phyloP scores from a whole-genome alignment of 1,140 invertebrate genomes.

The Chlorops oryzae region DNA sequence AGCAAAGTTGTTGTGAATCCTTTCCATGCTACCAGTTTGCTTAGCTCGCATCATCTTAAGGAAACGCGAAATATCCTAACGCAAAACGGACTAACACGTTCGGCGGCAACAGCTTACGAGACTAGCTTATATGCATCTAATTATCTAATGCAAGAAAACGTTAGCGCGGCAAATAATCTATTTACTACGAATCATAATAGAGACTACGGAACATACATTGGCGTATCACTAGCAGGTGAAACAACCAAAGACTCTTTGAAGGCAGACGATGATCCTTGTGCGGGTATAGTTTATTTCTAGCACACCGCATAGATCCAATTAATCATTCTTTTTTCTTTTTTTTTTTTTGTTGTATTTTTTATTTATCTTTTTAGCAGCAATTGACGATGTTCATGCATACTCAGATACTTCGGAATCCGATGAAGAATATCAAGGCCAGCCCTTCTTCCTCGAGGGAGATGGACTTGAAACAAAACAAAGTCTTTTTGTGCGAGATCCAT shows the following conservation, averaged over 20 bases:
- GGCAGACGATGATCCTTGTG: constrained; percentile 37
- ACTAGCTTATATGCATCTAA: constrained; percentile 39
- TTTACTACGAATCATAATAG: too few relatives aligned
- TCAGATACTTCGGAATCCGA: constrained; percentile 42
- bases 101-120: constrained; percentile 36
- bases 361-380: too few relatives aligned
- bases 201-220: constrained; percentile 25
- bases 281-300: constrained; percentile 26
- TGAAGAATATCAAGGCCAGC: constrained; percentile 36
- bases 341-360: constrained; percentile 1
- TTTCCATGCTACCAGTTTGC: constrained; percentile 42
- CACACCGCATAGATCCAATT: background rate
- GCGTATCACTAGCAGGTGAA: constrained; percentile 33
- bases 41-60: constrained; percentile 33
- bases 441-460: constrained; percentile 35
- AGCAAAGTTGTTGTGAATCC: constrained; percentile 43
- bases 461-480: constrained; percentile 32
- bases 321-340: background rate
- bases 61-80: constrained; percentile 37
- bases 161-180: too few relatives aligned
- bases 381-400: constrained; percentile 38
- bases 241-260: background rate
- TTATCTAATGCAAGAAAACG: constrained; percentile 18
- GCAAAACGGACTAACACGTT: constrained; percentile 42
- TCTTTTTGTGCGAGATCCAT: constrained; percentile 28